Evolutionary conservation across 2,888 invertebrate species (phyloP).

Genomic region (Parapristionchus giblindavisi): DNA sequence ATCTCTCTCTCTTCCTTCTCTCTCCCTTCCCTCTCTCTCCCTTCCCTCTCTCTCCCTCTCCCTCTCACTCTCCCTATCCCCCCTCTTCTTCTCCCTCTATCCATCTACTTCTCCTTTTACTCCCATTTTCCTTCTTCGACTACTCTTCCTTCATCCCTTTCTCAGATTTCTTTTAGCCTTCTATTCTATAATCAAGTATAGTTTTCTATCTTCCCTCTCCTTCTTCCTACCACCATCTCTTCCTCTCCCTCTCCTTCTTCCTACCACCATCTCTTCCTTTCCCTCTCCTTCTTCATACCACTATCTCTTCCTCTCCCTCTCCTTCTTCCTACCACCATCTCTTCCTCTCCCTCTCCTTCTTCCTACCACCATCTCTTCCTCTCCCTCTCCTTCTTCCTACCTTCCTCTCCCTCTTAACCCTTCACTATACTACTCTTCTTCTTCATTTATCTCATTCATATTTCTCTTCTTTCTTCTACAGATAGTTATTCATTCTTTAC

Average conservation of each 20-base stretch:
- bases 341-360: background rate
- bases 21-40: background rate
- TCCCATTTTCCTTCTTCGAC: slow-evolving; percentile 2
- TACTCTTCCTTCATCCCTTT: slow-evolving; percentile 3
- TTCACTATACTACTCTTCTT: background rate
- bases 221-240: slow-evolving; percentile 11
- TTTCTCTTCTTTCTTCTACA: background rate
- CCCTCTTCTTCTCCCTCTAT: background rate
- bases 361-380: background rate
- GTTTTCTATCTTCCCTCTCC: slow-evolving; percentile 22
- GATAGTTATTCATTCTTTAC: too few species aligned
- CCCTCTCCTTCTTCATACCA: slow-evolving; percentile 15
- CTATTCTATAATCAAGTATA: slow-evolving; percentile 21
- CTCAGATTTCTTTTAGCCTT: slow-evolving; percentile 19
- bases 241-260: slow-evolving; percentile 7
- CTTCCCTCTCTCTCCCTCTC: slow-evolving; percentile 21
- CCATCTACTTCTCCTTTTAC: background rate
- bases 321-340: background rate
- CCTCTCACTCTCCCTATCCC: background rate
- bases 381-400: background rate
- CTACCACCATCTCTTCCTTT: too few species aligned
- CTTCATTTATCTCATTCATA: background rate
- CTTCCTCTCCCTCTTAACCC: background rate
- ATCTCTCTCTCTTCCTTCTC: slow-evolving; percentile 9
- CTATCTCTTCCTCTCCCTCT: slow-evolving; percentile 4